Evolutionary conservation across 23 tunicate genomes (phyloP).

Genomic region (Trididemnum miniatum): DNA sequence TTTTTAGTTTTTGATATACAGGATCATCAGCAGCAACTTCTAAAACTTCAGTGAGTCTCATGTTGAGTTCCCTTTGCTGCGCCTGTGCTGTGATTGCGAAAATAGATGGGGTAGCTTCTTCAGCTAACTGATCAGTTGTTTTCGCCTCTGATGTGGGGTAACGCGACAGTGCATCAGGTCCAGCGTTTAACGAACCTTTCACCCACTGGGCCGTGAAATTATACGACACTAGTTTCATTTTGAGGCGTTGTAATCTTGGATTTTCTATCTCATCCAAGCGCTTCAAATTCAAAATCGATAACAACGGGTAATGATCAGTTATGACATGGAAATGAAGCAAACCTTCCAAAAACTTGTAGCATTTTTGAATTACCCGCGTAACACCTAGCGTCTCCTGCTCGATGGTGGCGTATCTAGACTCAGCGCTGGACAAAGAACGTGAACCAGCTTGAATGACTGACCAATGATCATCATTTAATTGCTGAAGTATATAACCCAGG

Average conservation of each 20-base stretch:
- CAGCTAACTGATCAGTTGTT: neutral
- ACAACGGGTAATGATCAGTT: constrained; percentile 9
- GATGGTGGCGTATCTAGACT: constrained; percentile 18
- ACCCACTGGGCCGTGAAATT: too few relatives aligned
- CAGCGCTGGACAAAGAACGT: constrained; percentile 12
- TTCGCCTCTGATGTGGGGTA: neutral
- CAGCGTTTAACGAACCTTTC: neutral
- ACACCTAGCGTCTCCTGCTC: constrained; percentile 10
- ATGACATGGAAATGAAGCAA: constrained; percentile 11
- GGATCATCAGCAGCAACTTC: neutral
- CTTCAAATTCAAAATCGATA: constrained; percentile 1
- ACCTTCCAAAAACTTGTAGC: neutral
- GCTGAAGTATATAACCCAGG: neutral
- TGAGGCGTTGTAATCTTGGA: neutral
- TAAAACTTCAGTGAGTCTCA: constrained; percentile 6
- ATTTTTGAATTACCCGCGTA: constrained; percentile 21
- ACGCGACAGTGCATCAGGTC: constrained; percentile 17
- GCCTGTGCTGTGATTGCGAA: neutral
- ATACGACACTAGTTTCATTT: neutral
- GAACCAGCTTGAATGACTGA: constrained; percentile 1
- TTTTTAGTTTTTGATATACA: constrained; percentile 2
- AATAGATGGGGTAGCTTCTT: neutral
- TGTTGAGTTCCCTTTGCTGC: neutral
- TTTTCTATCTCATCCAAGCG: constrained; percentile 4
- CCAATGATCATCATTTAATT: constrained; percentile 10